phyloP scores from a whole-genome alignment of 2,113 vertebrate genomes.

The Microtus ochrogaster region DNA sequence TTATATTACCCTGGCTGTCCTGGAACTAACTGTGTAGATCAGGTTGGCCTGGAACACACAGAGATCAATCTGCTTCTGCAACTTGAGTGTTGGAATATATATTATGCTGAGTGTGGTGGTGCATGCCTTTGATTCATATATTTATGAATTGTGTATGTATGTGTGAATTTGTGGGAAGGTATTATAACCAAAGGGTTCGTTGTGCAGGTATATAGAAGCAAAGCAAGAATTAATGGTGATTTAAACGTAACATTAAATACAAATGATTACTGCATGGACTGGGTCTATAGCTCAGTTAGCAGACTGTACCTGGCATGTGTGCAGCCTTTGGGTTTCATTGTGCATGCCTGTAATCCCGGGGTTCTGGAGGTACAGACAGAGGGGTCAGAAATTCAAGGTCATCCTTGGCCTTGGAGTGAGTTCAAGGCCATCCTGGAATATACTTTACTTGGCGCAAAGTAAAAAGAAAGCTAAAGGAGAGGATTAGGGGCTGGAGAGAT shows the following conservation, averaged over 20 bases:
- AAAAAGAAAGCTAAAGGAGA: neutral
- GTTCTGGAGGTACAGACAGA: neutral
- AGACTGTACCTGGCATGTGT: neutral
- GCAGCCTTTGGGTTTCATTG: neutral
- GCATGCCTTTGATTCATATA: too few relatives aligned
- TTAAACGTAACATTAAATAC: neutral
- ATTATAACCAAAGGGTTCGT: neutral
- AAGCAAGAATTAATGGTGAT: neutral
- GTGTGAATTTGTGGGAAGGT: neutral
- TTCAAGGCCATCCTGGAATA: neutral
- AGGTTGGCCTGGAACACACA: neutral
- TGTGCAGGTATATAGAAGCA: neutral
- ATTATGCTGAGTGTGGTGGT: too few relatives aligned
- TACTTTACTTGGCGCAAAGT: neutral
- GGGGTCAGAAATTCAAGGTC: neutral
- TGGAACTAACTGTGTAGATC: neutral
- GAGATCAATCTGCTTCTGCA: neutral
- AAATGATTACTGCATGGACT: neutral
- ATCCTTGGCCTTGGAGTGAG: neutral
- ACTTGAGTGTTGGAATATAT: neutral
- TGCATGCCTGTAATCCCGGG: neutral
- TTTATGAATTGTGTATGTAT: too few relatives aligned
- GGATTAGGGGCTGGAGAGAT: neutral
- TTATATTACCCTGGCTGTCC: neutral
- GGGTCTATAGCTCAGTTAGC: neutral